Conservation (phyloP, 2,888 invertebrate species). For the Nemotelus nigrinus region DNA sequence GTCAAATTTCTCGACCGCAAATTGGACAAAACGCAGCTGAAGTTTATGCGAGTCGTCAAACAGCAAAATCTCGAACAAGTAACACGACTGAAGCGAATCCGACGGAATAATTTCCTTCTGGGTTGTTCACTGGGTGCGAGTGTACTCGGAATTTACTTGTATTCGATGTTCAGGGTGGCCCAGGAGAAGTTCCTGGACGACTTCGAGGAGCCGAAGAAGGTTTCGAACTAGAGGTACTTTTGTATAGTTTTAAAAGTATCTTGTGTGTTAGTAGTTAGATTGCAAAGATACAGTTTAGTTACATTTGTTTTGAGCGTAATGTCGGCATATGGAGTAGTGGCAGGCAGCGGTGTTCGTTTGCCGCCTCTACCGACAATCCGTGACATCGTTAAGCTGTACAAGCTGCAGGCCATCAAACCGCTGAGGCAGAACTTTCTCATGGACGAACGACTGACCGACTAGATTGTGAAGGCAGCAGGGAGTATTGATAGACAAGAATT, state of each 20-base stretch:
- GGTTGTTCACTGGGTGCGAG: conserved; percentile 72
- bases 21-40: conserved; percentile 73
- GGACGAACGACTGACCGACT: too few relatives aligned
- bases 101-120: conserved; percentile 75
- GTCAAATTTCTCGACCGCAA: conserved; percentile 63
- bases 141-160: conserved; percentile 83
- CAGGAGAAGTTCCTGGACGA: conserved; percentile 95
- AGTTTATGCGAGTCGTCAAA: conserved; percentile 84
- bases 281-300: too few relatives aligned
- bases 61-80: conserved; percentile 80
- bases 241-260: too few relatives aligned
- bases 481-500: too few relatives aligned
- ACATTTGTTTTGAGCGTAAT: neutral
- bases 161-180: conserved; percentile 85
- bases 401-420: conserved; percentile 84
- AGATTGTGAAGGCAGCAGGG: too few relatives aligned
- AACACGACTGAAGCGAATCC: conserved; percentile 70
- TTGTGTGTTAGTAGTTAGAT: too few relatives aligned
- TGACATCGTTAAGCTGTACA: conserved; percentile 91
- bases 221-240: conserved; percentile 53
- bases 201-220: conserved; percentile 83
- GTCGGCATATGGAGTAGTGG: conserved; percentile 51
- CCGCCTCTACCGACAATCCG: conserved; percentile 93
- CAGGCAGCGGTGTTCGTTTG: conserved; percentile 69
- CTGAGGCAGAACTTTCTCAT: conserved; percentile 97